phyloP scores from a whole-genome alignment of 2,888 invertebrate genomes.

The Hofmannophila pseudospretella region DNA sequence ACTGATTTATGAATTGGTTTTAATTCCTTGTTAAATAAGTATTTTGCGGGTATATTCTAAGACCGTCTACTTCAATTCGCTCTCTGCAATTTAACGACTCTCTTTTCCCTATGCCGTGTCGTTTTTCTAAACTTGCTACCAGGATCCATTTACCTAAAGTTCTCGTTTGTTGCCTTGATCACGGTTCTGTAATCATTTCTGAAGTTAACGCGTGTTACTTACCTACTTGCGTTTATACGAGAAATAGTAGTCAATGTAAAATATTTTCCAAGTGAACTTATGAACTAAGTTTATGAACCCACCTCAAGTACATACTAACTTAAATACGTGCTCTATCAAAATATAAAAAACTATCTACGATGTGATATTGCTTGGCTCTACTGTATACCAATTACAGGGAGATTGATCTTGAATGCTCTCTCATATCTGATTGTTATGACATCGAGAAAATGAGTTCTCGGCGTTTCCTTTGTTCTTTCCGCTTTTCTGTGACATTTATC shows the following conservation, averaged over 20 bases:
- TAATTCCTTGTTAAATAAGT: slow-evolving; percentile 35
- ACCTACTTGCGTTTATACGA: slow-evolving; percentile 14
- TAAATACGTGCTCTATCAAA: too few species aligned
- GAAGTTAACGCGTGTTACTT: slow-evolving; percentile 27
- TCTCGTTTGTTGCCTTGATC: slow-evolving; percentile 40
- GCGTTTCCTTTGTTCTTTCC: slow-evolving; percentile 21
- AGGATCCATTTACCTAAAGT: slow-evolving; percentile 47
- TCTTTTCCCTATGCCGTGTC: slow-evolving; percentile 21
- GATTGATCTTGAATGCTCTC: slow-evolving; percentile 23
- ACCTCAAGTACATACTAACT: too few species aligned
- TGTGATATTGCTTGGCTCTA: too few species aligned
- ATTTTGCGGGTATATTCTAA: slow-evolving; percentile 28
- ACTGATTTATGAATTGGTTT: slow-evolving; percentile 3
- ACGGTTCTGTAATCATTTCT: slow-evolving; percentile 37
- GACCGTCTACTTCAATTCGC: slow-evolving; percentile 34
- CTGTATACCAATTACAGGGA: too few species aligned
- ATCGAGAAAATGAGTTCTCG: slow-evolving; percentile 23
- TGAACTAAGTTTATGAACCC: too few species aligned
- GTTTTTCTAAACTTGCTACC: slow-evolving; percentile 33
- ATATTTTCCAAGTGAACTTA: too few species aligned
- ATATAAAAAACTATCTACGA: too few species aligned
- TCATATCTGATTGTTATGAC: slow-evolving; percentile 27
- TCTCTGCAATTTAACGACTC: slow-evolving; percentile 30
- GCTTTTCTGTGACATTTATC: background rate
- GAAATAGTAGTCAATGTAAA: too few species aligned